phyloP scores from a whole-genome alignment of 2,113 vertebrate genomes.

The Smithornis capensis region DNA sequence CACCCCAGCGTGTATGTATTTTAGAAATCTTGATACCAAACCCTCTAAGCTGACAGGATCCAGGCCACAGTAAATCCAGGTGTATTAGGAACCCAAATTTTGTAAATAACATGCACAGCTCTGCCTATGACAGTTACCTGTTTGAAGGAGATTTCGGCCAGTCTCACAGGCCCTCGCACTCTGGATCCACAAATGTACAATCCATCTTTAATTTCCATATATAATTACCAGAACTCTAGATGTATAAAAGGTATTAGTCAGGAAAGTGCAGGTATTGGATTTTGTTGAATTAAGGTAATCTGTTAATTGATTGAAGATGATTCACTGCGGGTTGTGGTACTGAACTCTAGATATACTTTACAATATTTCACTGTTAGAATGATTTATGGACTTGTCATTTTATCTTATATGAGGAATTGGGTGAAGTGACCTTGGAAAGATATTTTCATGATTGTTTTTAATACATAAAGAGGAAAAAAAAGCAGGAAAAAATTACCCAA shows the following conservation, averaged over 20 bases:
- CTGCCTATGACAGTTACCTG: background rate
- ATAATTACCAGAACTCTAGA: background rate
- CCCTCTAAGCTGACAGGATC: background rate
- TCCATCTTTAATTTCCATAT: background rate
- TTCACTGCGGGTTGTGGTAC: slow-evolving; percentile 15
- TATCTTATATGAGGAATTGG: slow-evolving; percentile 23
- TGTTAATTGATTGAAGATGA: slow-evolving; percentile 46
- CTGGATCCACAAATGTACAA: background rate
- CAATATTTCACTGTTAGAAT: slow-evolving; percentile 4
- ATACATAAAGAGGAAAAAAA: background rate
- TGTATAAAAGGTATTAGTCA: slow-evolving; percentile 3
- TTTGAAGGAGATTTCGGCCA: background rate
- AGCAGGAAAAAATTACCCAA: background rate
- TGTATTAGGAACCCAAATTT: background rate
- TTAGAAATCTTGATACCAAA: background rate
- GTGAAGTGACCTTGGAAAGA: slow-evolving; percentile 21
- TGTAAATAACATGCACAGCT: background rate
- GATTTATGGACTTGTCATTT: slow-evolving; percentile 42
- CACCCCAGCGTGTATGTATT: background rate
- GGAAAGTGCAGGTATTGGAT: slow-evolving; percentile 9
- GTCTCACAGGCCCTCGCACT: background rate
- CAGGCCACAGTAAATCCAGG: rapidly evolving
- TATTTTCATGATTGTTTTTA: slow-evolving; percentile 35
- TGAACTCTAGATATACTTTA: slow-evolving; percentile 3
- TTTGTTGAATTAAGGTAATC: slow-evolving; percentile 47